Conservation (phyloP, 1,140 invertebrate species). For the Drosophila arizonae region DNA sequence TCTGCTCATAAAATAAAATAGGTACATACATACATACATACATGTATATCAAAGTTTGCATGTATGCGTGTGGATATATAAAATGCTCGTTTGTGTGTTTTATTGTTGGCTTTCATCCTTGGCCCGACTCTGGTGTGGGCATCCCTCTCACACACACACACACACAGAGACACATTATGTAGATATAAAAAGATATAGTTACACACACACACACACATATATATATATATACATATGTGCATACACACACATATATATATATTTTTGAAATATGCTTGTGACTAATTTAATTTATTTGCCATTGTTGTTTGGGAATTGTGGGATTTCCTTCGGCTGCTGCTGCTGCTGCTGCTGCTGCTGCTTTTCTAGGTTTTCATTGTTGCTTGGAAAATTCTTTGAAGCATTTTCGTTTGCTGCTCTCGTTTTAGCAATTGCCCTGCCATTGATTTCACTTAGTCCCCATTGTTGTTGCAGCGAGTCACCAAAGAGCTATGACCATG, state of each 20-base stretch:
- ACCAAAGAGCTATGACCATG: constrained; percentile 45
- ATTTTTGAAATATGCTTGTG: constrained; percentile 78
- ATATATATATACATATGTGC: neutral
- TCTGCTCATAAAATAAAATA: constrained; percentile 73
- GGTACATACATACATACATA: constrained; percentile 55
- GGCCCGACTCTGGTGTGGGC: constrained; percentile 25
- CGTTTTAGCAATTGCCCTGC: constrained; percentile 52
- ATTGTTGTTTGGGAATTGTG: constrained; percentile 74
- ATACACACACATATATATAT: constrained; percentile 4
- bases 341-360: constrained; percentile 12
- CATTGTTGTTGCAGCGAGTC: constrained; percentile 11
- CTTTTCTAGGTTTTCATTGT: constrained; percentile 67
- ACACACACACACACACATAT: neutral
- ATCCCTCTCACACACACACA: neutral
- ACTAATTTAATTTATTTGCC: constrained; percentile 80
- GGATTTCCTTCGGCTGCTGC: constrained; percentile 59
- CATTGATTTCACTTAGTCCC: constrained; percentile 61
- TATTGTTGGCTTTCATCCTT: constrained; percentile 62
- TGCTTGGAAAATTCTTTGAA: constrained; percentile 50
- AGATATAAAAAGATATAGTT: constrained; percentile 8
- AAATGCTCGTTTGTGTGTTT: constrained; percentile 53
- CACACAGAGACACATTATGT: constrained; percentile 6
- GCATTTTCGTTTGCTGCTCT: constrained; percentile 42
- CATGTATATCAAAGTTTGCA: constrained; percentile 46
- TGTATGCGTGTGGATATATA: constrained; percentile 27